Base-by-base conservation (phyloP, 2,888 invertebrate genomes). In the Drosophila tripunctata region DNA sequence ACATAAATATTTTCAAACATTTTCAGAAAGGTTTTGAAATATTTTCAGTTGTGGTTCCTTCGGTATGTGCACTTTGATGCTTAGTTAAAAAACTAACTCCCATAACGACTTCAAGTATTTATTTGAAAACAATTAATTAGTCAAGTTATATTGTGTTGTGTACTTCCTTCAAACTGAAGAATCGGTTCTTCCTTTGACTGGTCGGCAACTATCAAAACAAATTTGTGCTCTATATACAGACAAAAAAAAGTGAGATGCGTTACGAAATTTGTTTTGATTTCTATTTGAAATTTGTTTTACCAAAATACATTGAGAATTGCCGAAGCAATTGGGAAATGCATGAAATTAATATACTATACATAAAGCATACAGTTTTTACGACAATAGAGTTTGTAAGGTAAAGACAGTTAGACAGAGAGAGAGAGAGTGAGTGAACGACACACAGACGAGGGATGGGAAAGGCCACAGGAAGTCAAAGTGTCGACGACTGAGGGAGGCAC, bases 381-480 rank as follows among this genome's bases (percentile, higher is more conserved):
- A 24, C 36, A 50, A 51, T 27, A 30, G 27, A 12, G 8, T 22
- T 31, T 6, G 51, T 52, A 35, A 14, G 38, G 44, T 27, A 36
- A n/a, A 48, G 51, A 30, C 22, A 27, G 22, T 27, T 41, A 31
- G 45, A n/a, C n/a, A 56, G 38, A 14, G 38, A 48, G 33, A 36
- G 14, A 48, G 51, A 30, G 27, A 27, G 22, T 27, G 47, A 31
- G 45, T n/a, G 27, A 7, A 8, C 6, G 12, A 30, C 19, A 22
- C 8, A 19, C 36, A 38, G 52, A 33, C 30, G 36, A 64, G 74
- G 63, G 67, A 15, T 67, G 67, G 47, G 19, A 63, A 81, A 79
- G 78, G 87, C 70, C 87, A 84, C 83, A 84, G 83, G 83, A 84
- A 84, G 83, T 84, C 87, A 83, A 86, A 86, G 83, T 83, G 81